A percentile compares a stretch with the other conserved stretches of the same genome.
phyloP scores from a whole-genome alignment of 53 echinoderm and acorn worm genomes.

The Astropecten irregularis region DNA sequence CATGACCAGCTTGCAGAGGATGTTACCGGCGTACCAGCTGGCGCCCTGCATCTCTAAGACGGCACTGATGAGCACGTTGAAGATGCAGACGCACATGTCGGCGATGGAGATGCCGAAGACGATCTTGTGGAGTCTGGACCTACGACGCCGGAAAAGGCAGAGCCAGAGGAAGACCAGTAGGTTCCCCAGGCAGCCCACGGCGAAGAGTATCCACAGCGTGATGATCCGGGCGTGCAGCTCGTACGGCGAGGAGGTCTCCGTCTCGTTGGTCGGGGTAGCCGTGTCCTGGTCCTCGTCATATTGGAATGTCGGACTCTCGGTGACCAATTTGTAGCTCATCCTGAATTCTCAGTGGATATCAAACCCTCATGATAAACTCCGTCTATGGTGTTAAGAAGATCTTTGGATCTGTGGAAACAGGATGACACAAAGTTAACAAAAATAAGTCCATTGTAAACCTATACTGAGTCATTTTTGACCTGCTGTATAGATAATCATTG shows the following conservation, averaged over 20 bases:
- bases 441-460: too few species aligned
- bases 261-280: not conserved
- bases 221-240: constrained; percentile 13
- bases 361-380: too few species aligned
- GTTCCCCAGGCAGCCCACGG: constrained; percentile 84
- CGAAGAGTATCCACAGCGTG: constrained; percentile 86
- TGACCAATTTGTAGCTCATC: constrained; percentile 49
- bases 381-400: too few species aligned
- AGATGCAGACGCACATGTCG: constrained; percentile 94
- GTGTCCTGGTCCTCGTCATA: not conserved
- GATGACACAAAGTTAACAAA: too few species aligned
- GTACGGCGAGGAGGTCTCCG: constrained; percentile 8
- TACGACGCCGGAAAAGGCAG: constrained; percentile 71
- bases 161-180: constrained; percentile 80
- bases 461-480: too few species aligned
- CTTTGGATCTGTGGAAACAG: too few species aligned
- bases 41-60: constrained; percentile 61
- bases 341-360: too few species aligned
- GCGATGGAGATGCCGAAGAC: constrained; percentile 89
- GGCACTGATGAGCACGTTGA: constrained; percentile 75
- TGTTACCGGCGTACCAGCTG: constrained; percentile 73
- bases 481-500: too few species aligned
- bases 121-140: constrained; percentile 85
- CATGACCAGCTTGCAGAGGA: constrained; percentile 80
- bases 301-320: not conserved